Evolutionary conservation across 1,140 invertebrate species (phyloP), one percentile per base, ranked within the genome.

Genomic region (Triops longicaudatus): DNA sequence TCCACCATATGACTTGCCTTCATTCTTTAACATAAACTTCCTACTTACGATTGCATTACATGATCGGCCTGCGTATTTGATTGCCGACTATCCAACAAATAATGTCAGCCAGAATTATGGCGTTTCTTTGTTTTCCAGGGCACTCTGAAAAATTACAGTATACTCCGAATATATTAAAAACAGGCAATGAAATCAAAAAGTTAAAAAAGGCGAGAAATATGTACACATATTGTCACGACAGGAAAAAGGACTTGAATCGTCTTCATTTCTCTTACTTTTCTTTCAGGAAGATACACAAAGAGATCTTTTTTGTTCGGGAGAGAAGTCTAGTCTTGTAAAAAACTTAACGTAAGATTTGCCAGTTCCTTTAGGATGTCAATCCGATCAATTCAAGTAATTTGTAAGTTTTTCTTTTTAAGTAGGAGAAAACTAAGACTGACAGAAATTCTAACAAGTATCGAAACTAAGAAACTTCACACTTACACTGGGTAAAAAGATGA

Each of bases 401-500:
- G 6, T 63, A n/a, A 17, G 10, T 17, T 63, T 63, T 63, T 17
- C 14, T 14, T 10, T 63, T 63, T 63, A 63, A 10, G 50, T 63
- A 63, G 14, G 50, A 63, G 50, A 17, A n/a, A 63, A 63, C 50
- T 63, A 63, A 63, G 50, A 63, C 14, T 63, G 50, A 9, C 22
- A n/a, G 50, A 14, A 63, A 63, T 63, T 7, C 50, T 63, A 63
- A 63, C 50, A 63, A 63, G 50, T 63, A 63, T 63, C 50, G 50
- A 17, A 22, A 9, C 50, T 63, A 63, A 63, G 22, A 22, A 22
- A 22, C 10, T 63, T 14, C 50, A 63, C 50, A 63, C 31, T 37
- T 37, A 37, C 50, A 63, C 50, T 63, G 50, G 50, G 50, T 63
- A 63, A 63, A 63, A 63, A 63, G 50, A 63, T 37, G 50, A 63